Percentiles rank a stretch among this genome's conserved stretches.
phyloP scores from a whole-genome alignment of 2,888 invertebrate genomes.

The Congeria kusceri region DNA sequence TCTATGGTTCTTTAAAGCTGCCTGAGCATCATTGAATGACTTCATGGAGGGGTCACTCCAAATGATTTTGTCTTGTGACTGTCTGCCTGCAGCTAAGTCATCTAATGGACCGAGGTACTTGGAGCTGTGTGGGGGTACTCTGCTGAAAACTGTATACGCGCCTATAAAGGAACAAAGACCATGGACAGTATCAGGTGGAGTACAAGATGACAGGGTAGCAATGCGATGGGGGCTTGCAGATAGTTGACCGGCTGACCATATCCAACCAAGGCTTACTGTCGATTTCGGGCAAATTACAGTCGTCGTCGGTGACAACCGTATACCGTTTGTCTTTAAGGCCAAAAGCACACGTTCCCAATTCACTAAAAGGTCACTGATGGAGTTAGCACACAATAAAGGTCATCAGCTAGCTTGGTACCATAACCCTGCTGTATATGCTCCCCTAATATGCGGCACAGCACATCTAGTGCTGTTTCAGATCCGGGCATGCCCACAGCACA shows the following conservation, averaged over 20 bases:
- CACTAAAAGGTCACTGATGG: conserved; percentile 41
- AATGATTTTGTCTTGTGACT: background rate
- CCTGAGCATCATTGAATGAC: background rate
- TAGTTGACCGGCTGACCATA: conserved; percentile 57
- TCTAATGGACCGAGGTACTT: background rate
- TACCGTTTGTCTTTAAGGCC: conserved; percentile 23
- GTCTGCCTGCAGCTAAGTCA: background rate
- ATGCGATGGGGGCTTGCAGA: conserved; percentile 59
- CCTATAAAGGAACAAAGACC: conserved; percentile 64
- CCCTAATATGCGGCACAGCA: conserved; percentile 63
- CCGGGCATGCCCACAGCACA: conserved; percentile 74
- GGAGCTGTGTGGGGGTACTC: background rate
- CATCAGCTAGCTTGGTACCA: conserved; percentile 63
- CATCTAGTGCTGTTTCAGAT: conserved; percentile 65
- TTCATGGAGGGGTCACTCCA: background rate
- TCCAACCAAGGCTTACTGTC: conserved; percentile 59
- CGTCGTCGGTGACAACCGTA: conserved; percentile 49
- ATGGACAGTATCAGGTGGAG: conserved; percentile 48
- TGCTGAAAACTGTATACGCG: conserved; percentile 21
- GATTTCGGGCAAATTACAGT: conserved; percentile 50
- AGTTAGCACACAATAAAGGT: conserved; percentile 62
- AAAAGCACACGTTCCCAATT: conserved; percentile 43
- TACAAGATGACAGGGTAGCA: conserved; percentile 42
- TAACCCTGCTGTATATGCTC: conserved; percentile 47
- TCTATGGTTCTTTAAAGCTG: conserved; percentile 6